Conservation (phyloP, 2,888 invertebrate genomes). For the Ditylenchus weischeri region DNA sequence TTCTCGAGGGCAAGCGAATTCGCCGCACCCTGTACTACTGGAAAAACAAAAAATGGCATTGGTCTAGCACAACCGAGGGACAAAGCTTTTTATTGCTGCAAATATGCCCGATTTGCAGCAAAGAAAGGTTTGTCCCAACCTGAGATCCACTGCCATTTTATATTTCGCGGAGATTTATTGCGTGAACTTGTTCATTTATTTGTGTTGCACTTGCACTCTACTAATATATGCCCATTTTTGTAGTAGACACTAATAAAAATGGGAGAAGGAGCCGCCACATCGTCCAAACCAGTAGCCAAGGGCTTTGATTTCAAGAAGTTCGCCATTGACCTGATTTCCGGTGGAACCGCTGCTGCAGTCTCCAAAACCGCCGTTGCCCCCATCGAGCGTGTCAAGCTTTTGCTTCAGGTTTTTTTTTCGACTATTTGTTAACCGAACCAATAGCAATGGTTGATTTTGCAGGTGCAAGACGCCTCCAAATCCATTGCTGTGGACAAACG, state of each 20-base stretch:
- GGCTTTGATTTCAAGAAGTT: slow-evolving; percentile 41
- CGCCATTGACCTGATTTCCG: slow-evolving; percentile 38
- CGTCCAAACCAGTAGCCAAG: slow-evolving; percentile 14
- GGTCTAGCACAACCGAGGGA: too few relatives aligned
- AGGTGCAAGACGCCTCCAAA: slow-evolving; percentile 57
- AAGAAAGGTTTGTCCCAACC: too few relatives aligned
- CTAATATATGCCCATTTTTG: not conserved
- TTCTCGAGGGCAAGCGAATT: too few relatives aligned
- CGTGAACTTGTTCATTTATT: too few relatives aligned
- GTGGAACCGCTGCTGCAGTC: slow-evolving; percentile 70
- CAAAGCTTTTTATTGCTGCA: too few relatives aligned
- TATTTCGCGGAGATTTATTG: too few relatives aligned
- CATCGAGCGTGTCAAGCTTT: slow-evolving; percentile 87
- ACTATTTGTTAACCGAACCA: not conserved
- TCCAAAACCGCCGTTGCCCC: slow-evolving; percentile 91
- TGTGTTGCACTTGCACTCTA: too few relatives aligned
- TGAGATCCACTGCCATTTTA: too few relatives aligned
- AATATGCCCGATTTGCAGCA: too few relatives aligned
- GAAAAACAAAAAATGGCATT: too few relatives aligned
- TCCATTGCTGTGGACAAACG: slow-evolving; percentile 45
- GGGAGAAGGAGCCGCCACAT: not conserved
- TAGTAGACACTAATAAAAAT: slow-evolving; percentile 8
- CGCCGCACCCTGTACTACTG: too few relatives aligned
- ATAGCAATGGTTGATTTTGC: not conserved
- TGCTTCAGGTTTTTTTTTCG: slow-evolving; percentile 72